These are phyloP conservation scores for Spatula versicolor DNA, from an alignment of 2,797 vertebrate species.

Conservation along the genomic window DNA sequence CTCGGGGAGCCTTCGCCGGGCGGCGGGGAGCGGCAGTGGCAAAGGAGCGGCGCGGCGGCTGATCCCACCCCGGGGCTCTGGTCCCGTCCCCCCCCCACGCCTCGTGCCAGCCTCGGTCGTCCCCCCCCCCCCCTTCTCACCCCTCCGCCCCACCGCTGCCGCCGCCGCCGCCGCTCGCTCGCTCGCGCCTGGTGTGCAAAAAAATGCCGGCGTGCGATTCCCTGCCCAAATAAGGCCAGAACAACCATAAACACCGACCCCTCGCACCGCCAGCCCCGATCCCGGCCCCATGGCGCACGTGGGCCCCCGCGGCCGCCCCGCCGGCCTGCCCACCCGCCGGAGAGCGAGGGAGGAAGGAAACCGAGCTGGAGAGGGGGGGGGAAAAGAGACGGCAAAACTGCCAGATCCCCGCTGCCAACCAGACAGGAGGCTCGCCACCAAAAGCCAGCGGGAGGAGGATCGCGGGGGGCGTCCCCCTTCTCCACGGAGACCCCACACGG, in stretches of 20 bases:
- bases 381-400: neutral
- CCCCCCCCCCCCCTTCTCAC: neutral
- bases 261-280: neutral
- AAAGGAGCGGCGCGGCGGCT: neutral
- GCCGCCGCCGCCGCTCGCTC: neutral
- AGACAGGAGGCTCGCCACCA: too few species aligned
- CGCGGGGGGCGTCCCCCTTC: too few species aligned
- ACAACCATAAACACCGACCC: conserved; percentile 77
- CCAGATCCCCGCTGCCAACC: too few species aligned
- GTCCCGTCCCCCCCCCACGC: conserved; percentile 7
- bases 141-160: neutral
- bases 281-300: neutral
- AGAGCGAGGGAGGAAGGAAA: neutral
- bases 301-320: neutral
- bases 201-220: conserved; percentile 75
- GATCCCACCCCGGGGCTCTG: neutral
- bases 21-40: neutral
- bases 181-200: conserved; percentile 57
- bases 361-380: neutral
- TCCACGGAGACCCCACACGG: too few species aligned
- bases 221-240: conserved; percentile 86
- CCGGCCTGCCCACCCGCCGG: neutral
- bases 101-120: conserved; percentile 38
- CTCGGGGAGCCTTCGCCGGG: neutral
- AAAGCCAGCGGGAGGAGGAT: too few species aligned